Evolutionary conservation across 2,113 vertebrate genomes (phyloP), one percentile per base, ranked within the genome.

Genomic region (Sturnus vulgaris): DNA sequence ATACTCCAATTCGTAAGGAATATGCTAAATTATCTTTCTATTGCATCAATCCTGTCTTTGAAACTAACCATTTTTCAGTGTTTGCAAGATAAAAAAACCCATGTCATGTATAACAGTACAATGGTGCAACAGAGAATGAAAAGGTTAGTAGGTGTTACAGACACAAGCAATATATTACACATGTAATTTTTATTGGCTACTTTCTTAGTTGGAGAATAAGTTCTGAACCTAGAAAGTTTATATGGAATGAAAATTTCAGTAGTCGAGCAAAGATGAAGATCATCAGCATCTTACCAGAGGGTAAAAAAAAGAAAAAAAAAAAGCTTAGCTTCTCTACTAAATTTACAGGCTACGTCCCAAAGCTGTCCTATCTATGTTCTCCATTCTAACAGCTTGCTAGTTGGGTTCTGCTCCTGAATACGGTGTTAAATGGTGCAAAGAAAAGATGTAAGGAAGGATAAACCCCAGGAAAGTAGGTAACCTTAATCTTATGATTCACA

Each of bases 271-370:
- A 75, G 24, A 59, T 31, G 18, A 85, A 46, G 20, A 70, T 15
- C 7, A 70, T 33, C 28, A 47, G 1, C 35, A 47, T 63, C 27
- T 71, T 75, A 63, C 8, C 4, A 78, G 39, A 79, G 8, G 39
- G 39, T 39, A 40, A 40, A 40, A 40, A 40, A 35, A 15, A 0
- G 4, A 12, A 15, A 42, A 42, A 0, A 5, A 39, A 46, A 39
- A 35, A 12, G 0, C 5, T 64, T 23, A 64, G 5, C 1, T 63
- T 66, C 3, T 27, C 33, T 53, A 24, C 21, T 42, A 40, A 55
- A 70, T 68, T 60, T 77, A 40, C 12, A 64, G 25, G 27, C 14
- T 64, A 47, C 27, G 60, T 46, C 33, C 44, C 65, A 71, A 39
- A 82, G 19, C 7, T 30, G 5, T 83, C 72, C 35, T 88, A 14